phyloP scores from a whole-genome alignment of 2,888 invertebrate species.

The Leucoma salicis region DNA sequence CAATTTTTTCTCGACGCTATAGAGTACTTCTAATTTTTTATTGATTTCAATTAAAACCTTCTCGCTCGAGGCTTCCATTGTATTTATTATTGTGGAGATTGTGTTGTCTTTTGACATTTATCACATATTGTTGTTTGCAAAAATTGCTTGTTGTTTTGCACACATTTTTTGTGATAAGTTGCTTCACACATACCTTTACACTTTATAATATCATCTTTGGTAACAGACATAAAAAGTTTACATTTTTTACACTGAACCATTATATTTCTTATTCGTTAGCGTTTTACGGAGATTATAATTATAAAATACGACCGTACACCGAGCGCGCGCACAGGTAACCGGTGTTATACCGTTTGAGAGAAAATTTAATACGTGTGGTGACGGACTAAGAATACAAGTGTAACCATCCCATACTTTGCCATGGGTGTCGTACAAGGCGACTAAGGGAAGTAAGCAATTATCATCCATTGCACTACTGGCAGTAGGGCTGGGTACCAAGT shows the following conservation, averaged over 20 bases:
- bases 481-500: too few species aligned
- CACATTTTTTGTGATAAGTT: slow-evolving; percentile 7
- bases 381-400: too few species aligned
- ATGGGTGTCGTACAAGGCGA: too few species aligned
- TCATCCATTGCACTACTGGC: too few species aligned
- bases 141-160: slow-evolving; percentile 4
- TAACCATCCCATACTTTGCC: too few species aligned
- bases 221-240: slow-evolving; percentile 1
- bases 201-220: slow-evolving; percentile 5
- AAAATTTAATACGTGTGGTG: too few species aligned
- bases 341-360: too few species aligned
- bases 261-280: not conserved
- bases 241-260: slow-evolving; percentile 8
- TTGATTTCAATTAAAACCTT: slow-evolving; percentile 1
- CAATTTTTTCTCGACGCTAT: slow-evolving; percentile 11
- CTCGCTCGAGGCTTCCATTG: not conserved
- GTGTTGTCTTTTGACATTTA: not conserved
- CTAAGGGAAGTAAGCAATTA: too few species aligned
- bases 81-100: not conserved
- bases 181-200: slow-evolving; percentile 8
- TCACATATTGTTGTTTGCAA: slow-evolving; percentile 2
- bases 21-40: slow-evolving; percentile 1
- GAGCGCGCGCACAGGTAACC: slow-evolving; percentile 5
- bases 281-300: too few species aligned
- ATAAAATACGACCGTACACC: not conserved